Conservation (phyloP, 2,888 invertebrate species). For the Cryptophagus acutangulus region DNA sequence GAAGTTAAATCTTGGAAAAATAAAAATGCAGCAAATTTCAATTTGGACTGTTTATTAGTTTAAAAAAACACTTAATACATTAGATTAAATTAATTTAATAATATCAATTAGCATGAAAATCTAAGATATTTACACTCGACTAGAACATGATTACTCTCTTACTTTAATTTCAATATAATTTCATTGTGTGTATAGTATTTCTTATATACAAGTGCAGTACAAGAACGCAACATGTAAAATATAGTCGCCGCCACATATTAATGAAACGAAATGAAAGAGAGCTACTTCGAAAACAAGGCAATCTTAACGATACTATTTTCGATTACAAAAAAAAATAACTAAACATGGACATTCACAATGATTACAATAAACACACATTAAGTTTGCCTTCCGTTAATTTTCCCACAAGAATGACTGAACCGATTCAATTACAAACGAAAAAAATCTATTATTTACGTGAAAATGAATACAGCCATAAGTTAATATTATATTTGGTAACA, state of each 20-base stretch:
- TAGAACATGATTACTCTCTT: constrained; percentile 40
- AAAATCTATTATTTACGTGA: constrained; percentile 19
- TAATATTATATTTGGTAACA: constrained; percentile 44
- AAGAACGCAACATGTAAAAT: constrained; percentile 18
- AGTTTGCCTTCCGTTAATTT: constrained; percentile 17
- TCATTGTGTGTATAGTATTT: constrained; percentile 29
- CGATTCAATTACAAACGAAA: too few species aligned
- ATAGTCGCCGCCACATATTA: constrained; percentile 18
- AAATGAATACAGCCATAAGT: constrained; percentile 37
- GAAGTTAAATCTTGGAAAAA: too few species aligned
- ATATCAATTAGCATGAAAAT: constrained; percentile 36
- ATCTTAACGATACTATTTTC: constrained; percentile 20
- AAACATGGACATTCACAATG: constrained; percentile 11
- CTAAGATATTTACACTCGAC: constrained; percentile 45
- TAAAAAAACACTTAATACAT: constrained; percentile 44
- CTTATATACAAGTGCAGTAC: constrained; percentile 1
- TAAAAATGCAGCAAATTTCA: constrained; percentile 3
- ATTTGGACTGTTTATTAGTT: constrained; percentile 35
- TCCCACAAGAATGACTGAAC: too few species aligned
- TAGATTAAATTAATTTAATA: constrained; percentile 42
- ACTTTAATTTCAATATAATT: constrained; percentile 19
- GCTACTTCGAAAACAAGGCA: constrained; percentile 23
- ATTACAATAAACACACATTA: constrained; percentile 20
- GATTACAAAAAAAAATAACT: constrained; percentile 9
- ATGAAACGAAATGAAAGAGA: constrained; percentile 21